A percentile compares a stretch with the other conserved stretches of the same genome.
Conservation (phyloP, 1,140 invertebrate genomes). For the Neotoxoptera formosana region DNA sequence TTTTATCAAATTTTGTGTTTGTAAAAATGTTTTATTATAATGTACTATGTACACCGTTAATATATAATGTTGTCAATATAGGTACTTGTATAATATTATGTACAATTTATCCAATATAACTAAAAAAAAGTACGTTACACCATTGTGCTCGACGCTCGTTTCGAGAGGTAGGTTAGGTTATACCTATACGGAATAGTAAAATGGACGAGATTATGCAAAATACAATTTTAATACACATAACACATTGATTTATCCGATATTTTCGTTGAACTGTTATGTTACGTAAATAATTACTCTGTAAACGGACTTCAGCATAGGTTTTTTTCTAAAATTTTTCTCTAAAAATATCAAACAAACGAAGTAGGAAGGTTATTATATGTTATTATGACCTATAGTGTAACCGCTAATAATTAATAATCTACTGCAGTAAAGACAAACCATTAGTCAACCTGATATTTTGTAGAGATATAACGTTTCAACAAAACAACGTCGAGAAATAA, state of each 20-base stretch:
- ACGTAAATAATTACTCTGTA: neutral
- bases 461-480: neutral
- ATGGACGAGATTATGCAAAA: neutral
- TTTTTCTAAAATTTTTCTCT: neutral
- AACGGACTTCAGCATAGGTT: neutral
- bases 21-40: neutral
- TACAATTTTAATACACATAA: neutral
- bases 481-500: neutral
- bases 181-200: neutral
- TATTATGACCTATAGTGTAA: neutral
- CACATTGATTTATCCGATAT: neutral
- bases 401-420: neutral
- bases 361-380: neutral
- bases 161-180: neutral
- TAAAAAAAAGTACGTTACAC: neutral
- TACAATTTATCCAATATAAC: neutral
- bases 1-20: neutral
- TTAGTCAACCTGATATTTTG: neutral
- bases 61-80: neutral
- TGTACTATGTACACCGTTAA: neutral
- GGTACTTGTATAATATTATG: neutral
- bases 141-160: fast-evolving
- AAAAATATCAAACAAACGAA: neutral
- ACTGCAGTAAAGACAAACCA: neutral
- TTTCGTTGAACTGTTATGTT: neutral